phyloP scores from a whole-genome alignment of 2,888 invertebrate genomes.

The Acronicta alni region DNA sequence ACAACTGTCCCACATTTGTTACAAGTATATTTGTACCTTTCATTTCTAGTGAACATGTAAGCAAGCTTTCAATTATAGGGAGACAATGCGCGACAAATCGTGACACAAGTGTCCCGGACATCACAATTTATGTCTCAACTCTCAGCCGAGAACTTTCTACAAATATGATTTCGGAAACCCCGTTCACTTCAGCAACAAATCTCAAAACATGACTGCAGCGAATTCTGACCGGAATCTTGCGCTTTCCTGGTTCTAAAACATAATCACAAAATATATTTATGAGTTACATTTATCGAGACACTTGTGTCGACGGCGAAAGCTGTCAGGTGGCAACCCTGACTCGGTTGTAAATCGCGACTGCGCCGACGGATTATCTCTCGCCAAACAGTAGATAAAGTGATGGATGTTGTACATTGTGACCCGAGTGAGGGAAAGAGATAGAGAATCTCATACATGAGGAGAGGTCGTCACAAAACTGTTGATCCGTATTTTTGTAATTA shows the following conservation, averaged over 20 bases:
- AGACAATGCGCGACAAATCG: constrained; percentile 44
- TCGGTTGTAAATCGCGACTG: constrained; percentile 58
- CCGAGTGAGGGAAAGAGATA: constrained; percentile 17
- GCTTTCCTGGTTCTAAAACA: constrained; percentile 39
- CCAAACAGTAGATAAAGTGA: constrained; percentile 71
- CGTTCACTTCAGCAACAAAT: constrained; percentile 6
- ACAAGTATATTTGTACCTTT: constrained; percentile 39
- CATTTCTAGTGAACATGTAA: constrained; percentile 50
- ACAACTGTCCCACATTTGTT: constrained; percentile 38
- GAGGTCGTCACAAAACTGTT: constrained; percentile 9
- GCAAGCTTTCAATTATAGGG: constrained; percentile 50
- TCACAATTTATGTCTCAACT: constrained; percentile 41
- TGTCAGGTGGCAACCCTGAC: constrained; percentile 52
- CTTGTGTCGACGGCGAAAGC: constrained; percentile 50
- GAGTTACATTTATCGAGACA: constrained; percentile 51
- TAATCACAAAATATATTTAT: constrained; percentile 55
- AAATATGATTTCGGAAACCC: constrained; percentile 43
- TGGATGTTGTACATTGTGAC: constrained; percentile 61
- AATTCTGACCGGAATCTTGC: constrained; percentile 43
- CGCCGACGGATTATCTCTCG: constrained; percentile 65
- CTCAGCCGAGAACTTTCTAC: constrained; percentile 32
- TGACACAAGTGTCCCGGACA: constrained; percentile 51
- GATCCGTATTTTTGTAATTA: constrained; percentile 14
- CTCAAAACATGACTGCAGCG: constrained; percentile 24
- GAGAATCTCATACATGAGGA: constrained; percentile 23